Evolutionary conservation across 2,797 vertebrate species (phyloP).

Genomic region (Peromyscus eremicus): DNA sequence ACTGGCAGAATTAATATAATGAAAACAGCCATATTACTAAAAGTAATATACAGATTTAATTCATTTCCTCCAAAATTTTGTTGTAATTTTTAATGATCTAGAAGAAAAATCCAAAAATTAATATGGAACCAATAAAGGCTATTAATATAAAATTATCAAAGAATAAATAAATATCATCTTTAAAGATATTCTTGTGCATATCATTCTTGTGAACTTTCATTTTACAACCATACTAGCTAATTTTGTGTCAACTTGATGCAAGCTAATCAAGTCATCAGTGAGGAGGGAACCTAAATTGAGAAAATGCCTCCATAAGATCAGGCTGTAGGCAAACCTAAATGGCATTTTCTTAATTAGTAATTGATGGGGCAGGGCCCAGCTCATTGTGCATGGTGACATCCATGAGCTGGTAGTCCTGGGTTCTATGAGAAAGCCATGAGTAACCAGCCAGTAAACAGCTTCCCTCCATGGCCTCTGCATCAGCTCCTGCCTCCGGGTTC

Average conservation of each 20-base stretch:
- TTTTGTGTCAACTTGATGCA: background rate
- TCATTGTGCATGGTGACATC: background rate
- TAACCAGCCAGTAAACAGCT: background rate
- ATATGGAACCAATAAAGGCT: background rate
- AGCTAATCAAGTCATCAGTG: background rate
- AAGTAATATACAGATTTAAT: background rate
- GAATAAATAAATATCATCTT: background rate
- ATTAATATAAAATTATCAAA: background rate
- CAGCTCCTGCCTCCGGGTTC: background rate
- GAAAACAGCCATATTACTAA: background rate
- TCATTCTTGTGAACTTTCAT: no score
- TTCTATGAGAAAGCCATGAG: background rate
- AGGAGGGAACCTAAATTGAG: background rate
- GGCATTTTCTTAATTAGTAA: no score
- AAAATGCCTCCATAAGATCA: background rate
- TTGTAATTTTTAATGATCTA: background rate
- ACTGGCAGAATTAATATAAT: background rate
- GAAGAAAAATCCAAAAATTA: background rate
- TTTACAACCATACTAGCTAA: background rate
- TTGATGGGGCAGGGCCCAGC: background rate
- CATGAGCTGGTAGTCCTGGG: background rate
- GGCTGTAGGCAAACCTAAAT: no score
- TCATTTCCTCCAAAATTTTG: background rate
- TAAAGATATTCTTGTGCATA: background rate
- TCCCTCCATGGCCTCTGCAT: background rate